Base-by-base conservation (phyloP, 2,888 invertebrate species). In the Eudasyphora cyanicolor region DNA sequence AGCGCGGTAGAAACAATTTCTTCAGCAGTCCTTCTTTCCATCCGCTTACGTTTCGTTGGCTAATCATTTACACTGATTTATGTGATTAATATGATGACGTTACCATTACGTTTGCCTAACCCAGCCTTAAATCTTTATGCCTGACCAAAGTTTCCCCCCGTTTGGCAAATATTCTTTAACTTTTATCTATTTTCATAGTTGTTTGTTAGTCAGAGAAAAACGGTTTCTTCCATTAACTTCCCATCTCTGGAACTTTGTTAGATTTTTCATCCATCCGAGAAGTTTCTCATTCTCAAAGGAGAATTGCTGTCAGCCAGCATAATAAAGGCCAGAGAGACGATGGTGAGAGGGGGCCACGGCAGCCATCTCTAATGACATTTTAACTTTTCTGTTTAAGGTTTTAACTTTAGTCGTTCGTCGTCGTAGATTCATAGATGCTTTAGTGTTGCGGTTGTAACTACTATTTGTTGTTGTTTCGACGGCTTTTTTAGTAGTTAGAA, bases 351-450 rank as follows among this genome's bases (percentile, higher is more conserved):
- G n/a, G 12, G 14, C 45, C 35, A 10, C 71, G 35, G 12, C 8
- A 21, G 19, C 24, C n/a, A 45, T 38, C 27, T 17, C 57, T 70
- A 69, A 79, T 70, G 79, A 60, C 76, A 76, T 82, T 79, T 82
- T 42, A 79, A 79, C 19, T 79, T 76, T 77, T 69, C 12, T 67
- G 27, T 71, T 7, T 57, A 60, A 79, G 60, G 70, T 76, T 80
- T 76, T 60, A 42, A 76, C 67, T 54, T 79, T 32, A 17, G 54
- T 60, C n/a, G n/a, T n/a, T n/a, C n/a, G n/a, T n/a, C n/a, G n/a
- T n/a, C n/a, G n/a, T n/a, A n/a, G n/a, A n/a, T n/a, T n/a, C n/a
- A 8, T 27, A 29, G 42, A 24, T 69, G 19, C 2, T 24, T 62
- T 38, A 42, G 5, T 45, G 27, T 17, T 60, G 35, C n/a, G n/a